These are phyloP conservation scores for Camponotus fellah DNA, from an alignment of 2,888 invertebrate genomes.

Conservation along the genomic window DNA sequence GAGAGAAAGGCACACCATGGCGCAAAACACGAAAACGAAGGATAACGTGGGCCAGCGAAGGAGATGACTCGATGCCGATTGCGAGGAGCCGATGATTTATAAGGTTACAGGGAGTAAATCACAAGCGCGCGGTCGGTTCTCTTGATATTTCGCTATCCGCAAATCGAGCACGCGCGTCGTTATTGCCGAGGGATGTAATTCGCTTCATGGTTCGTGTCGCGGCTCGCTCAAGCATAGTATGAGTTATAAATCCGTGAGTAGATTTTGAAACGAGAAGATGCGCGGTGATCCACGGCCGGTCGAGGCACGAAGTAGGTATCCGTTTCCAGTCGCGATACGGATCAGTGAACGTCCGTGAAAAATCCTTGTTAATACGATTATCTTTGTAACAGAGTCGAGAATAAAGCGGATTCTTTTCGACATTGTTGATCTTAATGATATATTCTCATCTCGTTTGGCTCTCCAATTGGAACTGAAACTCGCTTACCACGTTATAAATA, in stretches of 20 bases:
- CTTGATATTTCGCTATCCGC: slow-evolving; percentile 65
- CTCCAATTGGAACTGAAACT: background rate
- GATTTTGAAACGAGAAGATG: slow-evolving; percentile 48
- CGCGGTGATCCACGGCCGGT: slow-evolving; percentile 28
- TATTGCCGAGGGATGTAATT: slow-evolving; percentile 52
- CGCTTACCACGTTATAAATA: background rate
- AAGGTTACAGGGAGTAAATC: slow-evolving; percentile 64
- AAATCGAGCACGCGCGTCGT: slow-evolving; percentile 42
- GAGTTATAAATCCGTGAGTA: slow-evolving; percentile 50
- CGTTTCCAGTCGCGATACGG: slow-evolving; percentile 48
- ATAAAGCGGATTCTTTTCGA: background rate
- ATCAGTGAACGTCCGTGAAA: slow-evolving; percentile 49
- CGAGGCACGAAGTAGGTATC: slow-evolving; percentile 39
- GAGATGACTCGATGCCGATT: slow-evolving; percentile 51
- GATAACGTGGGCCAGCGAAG: slow-evolving; percentile 35
- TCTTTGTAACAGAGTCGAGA: slow-evolving; percentile 6
- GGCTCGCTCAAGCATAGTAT: slow-evolving; percentile 35
- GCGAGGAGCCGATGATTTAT: slow-evolving; percentile 63
- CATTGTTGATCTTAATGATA: background rate
- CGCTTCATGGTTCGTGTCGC: slow-evolving; percentile 43
- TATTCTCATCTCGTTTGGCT: background rate
- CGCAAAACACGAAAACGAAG: slow-evolving; percentile 46
- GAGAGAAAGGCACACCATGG: slow-evolving; percentile 51
- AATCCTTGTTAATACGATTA: slow-evolving; percentile 50
- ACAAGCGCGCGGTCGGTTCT: slow-evolving; percentile 50